These are phyloP conservation scores for Drosophila eohydei DNA, from an alignment of 2,888 invertebrate species.

Conservation along the genomic window DNA sequence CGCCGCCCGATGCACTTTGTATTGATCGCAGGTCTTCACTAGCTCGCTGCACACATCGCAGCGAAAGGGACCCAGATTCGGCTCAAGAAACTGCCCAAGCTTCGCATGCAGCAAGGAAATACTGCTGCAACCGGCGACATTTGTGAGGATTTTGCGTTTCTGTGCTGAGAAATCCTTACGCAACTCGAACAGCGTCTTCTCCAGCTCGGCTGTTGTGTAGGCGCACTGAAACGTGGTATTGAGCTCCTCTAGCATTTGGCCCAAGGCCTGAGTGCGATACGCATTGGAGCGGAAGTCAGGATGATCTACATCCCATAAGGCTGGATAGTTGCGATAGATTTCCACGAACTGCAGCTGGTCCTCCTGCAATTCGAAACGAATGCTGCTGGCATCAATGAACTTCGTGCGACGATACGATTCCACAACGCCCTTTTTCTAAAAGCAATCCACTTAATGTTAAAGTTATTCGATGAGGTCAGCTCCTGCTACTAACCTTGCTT, in stretches of 20 bases:
- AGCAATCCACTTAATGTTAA: neutral
- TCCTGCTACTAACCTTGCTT: slow-evolving; percentile 61
- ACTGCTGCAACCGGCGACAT: slow-evolving; percentile 30
- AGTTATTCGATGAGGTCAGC: rapidly evolving
- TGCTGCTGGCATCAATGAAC: slow-evolving; percentile 66
- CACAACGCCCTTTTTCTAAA: slow-evolving; percentile 71
- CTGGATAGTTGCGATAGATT: slow-evolving; percentile 74
- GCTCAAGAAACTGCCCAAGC: slow-evolving; percentile 65
- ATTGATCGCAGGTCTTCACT: slow-evolving; percentile 81
- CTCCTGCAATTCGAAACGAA: slow-evolving; percentile 59
- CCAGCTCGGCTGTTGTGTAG: slow-evolving; percentile 64
- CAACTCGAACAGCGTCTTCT: slow-evolving; percentile 74
- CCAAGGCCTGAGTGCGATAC: slow-evolving; percentile 73
- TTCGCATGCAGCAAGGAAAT: slow-evolving; percentile 67
- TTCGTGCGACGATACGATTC: slow-evolving; percentile 69
- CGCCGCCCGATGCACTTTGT: slow-evolving; percentile 73
- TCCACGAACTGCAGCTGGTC: slow-evolving; percentile 78
- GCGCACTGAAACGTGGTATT: slow-evolving; percentile 60
- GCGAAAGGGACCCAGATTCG: slow-evolving; percentile 78
- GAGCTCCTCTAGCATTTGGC: slow-evolving; percentile 74
- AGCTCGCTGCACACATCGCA: slow-evolving; percentile 70
- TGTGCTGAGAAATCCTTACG: slow-evolving; percentile 75
- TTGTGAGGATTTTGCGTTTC: slow-evolving; percentile 68
- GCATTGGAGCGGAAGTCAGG: slow-evolving; percentile 80
- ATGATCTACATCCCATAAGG: slow-evolving; percentile 81